phyloP scores from a whole-genome alignment of 1,140 invertebrate genomes.

The Brachionus rotundiformis region DNA sequence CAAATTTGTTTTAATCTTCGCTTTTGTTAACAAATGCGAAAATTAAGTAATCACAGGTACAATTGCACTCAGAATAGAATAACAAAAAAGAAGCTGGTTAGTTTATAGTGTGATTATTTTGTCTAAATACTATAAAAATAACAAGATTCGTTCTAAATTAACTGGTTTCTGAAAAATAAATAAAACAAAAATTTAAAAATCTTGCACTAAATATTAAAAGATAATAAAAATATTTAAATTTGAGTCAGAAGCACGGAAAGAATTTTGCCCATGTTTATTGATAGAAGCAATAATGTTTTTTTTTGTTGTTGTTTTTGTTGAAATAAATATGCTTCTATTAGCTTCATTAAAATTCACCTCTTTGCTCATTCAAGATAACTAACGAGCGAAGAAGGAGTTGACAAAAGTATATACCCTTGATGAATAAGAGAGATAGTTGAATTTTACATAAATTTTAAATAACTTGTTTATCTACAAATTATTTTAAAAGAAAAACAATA shows the following conservation, averaged over 20 bases:
- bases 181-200: not conserved
- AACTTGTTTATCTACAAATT: conserved; percentile 31
- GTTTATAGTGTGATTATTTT: not conserved
- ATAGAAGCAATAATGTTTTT: not conserved
- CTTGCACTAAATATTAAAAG: not conserved
- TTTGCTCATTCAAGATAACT: not conserved
- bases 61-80: not conserved
- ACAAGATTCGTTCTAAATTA: not conserved
- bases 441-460: conserved; percentile 22
- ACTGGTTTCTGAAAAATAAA: not conserved
- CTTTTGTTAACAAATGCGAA: not conserved
- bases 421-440: conserved; percentile 14
- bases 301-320: not conserved
- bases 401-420: not conserved
- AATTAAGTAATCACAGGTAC: not conserved
- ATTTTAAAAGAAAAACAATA: conserved; percentile 6
- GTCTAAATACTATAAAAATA: not conserved
- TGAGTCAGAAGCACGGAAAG: not conserved
- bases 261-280: not conserved
- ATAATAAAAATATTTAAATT: not conserved
- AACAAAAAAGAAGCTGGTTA: not conserved
- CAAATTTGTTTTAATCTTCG: not conserved
- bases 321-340: not conserved
- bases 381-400: not conserved
- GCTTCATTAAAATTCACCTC: not conserved